phyloP scores from a whole-genome alignment of 2,888 invertebrate genomes.

The Nesidiocoris tenuis region DNA sequence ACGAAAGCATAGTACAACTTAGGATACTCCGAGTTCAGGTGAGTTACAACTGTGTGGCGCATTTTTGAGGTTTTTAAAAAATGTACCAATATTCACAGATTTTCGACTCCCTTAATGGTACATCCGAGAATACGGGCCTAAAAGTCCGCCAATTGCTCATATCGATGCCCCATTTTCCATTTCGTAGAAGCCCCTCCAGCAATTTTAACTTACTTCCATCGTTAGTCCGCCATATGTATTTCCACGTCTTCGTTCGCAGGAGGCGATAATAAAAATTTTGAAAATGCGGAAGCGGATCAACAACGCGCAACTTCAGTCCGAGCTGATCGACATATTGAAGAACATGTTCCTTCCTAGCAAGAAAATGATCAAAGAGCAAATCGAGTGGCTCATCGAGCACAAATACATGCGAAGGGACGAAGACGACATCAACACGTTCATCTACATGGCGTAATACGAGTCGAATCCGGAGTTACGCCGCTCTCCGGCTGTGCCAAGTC shows the following conservation, averaged over 20 bases:
- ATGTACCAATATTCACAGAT: too few species aligned
- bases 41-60: constrained; percentile 45
- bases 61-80: too few species aligned
- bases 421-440: constrained; percentile 95
- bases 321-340: constrained; percentile 95
- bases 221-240: too few species aligned
- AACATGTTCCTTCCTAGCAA: constrained; percentile 99
- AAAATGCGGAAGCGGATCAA: constrained; percentile 96
- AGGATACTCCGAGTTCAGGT: constrained; percentile 83
- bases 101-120: too few species aligned
- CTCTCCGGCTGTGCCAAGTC: constrained; percentile 21
- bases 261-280: constrained; percentile 98
- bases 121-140: too few species aligned
- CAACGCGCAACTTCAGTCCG: constrained; percentile 93
- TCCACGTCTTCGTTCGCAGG: constrained; percentile 72
- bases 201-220: too few species aligned
- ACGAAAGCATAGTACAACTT: constrained; percentile 96
- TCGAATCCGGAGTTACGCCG: not conserved
- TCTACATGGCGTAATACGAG: constrained; percentile 83
- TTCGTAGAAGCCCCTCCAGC: too few species aligned
- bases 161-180: too few species aligned
- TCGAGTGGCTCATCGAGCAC: constrained; percentile 99
- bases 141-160: too few species aligned
- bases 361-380: constrained; percentile 99
- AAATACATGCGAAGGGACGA: constrained; percentile 96